Evolutionary conservation across 2,797 vertebrate genomes (phyloP).

Genomic region (Harpagifer antarcticus): DNA sequence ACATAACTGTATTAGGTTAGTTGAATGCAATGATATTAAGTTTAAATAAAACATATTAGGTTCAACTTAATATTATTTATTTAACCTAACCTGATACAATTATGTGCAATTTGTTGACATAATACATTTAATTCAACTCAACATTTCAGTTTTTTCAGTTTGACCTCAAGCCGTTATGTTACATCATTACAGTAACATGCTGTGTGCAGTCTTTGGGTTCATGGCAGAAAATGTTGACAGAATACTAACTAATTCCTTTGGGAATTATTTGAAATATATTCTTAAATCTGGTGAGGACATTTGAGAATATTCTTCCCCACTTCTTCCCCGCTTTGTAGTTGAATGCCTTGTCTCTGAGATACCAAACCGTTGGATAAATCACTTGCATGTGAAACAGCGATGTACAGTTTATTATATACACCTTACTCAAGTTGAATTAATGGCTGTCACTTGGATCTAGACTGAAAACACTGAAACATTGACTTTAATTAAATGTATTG

Average conservation of each 20-base stretch:
- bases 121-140: no score
- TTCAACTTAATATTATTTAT: no score
- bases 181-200: slow-evolving; percentile 23
- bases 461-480: no score
- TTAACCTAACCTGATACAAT: no score
- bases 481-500: no score
- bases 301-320: background rate
- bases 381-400: background rate
- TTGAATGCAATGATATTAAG: no score
- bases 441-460: slow-evolving; percentile 26
- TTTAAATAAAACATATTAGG: no score
- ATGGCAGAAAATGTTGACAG: background rate
- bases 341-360: slow-evolving; percentile 4
- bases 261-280: background rate
- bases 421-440: slow-evolving; percentile 15
- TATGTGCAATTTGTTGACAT: no score
- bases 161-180: slow-evolving; percentile 22
- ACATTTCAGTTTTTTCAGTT: background rate
- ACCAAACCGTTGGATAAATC: background rate
- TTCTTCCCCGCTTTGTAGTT: background rate
- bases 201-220: slow-evolving; percentile 12
- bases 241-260: background rate
- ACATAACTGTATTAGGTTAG: no score
- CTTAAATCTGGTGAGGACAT: slow-evolving; percentile 1
- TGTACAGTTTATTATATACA: slow-evolving; percentile 9